A percentile compares a stretch with the other conserved stretches of the same genome.
phyloP scores from a whole-genome alignment of 2,113 vertebrate genomes.

The Tinamus guttatus region DNA sequence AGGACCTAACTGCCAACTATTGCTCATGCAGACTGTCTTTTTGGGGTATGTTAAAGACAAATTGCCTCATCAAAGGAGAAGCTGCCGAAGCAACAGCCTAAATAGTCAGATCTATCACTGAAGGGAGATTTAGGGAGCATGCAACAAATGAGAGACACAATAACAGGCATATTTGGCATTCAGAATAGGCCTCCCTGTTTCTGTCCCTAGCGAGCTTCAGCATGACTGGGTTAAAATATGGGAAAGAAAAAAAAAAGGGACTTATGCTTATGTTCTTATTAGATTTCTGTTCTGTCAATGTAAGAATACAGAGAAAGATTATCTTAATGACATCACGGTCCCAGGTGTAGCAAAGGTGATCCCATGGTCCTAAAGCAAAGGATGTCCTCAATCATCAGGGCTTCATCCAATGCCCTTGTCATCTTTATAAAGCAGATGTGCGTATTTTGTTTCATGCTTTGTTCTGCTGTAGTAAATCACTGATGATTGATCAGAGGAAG shows the following conservation, averaged over 20 bases:
- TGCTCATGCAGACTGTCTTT: not conserved
- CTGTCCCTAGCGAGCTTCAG: not conserved
- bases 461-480: not conserved
- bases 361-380: not conserved
- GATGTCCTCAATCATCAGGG: not conserved
- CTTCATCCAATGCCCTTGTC: not conserved
- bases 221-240: not conserved
- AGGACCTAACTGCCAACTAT: not conserved
- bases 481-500: not conserved
- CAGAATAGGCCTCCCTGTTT: not conserved
- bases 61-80: slow-evolving; percentile 32
- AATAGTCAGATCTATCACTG: slow-evolving; percentile 22
- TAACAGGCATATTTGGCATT: not conserved
- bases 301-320: not conserved
- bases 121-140: not conserved
- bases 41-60: not conserved
- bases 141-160: not conserved
- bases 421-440: not conserved
- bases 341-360: not conserved
- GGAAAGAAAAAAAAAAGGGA: not conserved
- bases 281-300: not conserved
- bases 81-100: not conserved
- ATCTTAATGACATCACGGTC: not conserved
- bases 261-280: not conserved
- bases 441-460: not conserved